These are phyloP conservation scores for Drosophila orosa DNA, from an alignment of 1,140 invertebrate genomes.

Conservation along the genomic window DNA sequence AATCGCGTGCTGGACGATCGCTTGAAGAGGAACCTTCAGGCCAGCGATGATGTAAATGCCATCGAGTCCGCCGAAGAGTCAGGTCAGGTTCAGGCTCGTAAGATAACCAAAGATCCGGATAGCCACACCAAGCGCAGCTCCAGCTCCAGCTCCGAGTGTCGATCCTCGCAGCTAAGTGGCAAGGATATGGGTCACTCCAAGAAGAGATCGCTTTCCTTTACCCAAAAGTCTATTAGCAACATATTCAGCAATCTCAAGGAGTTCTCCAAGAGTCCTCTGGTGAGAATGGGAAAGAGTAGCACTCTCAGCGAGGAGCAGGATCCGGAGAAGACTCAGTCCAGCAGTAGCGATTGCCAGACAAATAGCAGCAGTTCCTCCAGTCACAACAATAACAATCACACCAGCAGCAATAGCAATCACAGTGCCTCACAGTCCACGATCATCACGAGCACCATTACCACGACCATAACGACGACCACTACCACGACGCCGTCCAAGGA, in stretches of 20 bases:
- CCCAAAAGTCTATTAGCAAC: conserved; percentile 77
- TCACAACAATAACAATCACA: conserved; percentile 43
- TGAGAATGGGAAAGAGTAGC: conserved; percentile 54
- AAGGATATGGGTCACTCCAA: conserved; percentile 53
- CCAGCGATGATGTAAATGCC: conserved; percentile 62
- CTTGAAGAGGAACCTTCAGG: conserved; percentile 60
- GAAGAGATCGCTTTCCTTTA: conserved; percentile 78
- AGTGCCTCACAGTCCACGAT: conserved; percentile 53
- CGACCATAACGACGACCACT: conserved; percentile 54
- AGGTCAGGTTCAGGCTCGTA: conserved; percentile 24
- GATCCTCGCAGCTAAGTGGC: conserved; percentile 46
- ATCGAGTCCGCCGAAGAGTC: conserved; percentile 64
- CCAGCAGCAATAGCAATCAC: conserved; percentile 43
- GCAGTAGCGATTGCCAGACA: conserved; percentile 32
- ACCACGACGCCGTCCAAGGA: conserved; percentile 77
- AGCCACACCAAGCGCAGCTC: conserved; percentile 66
- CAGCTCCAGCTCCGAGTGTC: conserved; percentile 75
- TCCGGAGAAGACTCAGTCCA: conserved; percentile 17
- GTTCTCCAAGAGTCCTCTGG: conserved; percentile 73
- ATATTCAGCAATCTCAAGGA: conserved; percentile 80
- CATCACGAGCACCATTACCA: conserved; percentile 61
- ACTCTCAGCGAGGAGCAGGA: conserved; percentile 48
- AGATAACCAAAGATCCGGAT: conserved; percentile 33
- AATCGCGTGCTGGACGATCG: conserved; percentile 79
- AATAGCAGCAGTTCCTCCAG: conserved; percentile 41